Evolutionary conservation across 2,888 invertebrate species (phyloP), one percentile per base, ranked within the genome.

Genomic region (Thelaira solivaga): DNA sequence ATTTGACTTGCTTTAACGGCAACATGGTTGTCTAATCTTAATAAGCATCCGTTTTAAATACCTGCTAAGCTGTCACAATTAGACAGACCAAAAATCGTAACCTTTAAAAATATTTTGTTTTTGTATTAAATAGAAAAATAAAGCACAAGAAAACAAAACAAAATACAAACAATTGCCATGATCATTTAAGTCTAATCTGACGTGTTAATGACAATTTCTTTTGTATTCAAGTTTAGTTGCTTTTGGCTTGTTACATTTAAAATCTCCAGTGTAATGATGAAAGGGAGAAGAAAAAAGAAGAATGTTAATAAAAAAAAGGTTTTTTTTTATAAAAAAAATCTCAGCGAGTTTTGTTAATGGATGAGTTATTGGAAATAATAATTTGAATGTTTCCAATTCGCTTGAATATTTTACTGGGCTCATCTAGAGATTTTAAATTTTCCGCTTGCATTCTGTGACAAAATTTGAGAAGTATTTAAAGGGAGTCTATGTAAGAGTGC

Each of bases 101-200:
- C 64, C 64, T 78, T 69, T 69, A 59, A 65, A 20, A 22, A 18
- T 31, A 16, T n/a, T 47, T 49, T 26, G 7, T 34, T 39, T 22
- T 13, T 16, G n/a, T 20, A 7, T 20, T 41, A 22, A 8, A 26
- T 4, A 69, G 24, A 47, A 39, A 26, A 59, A 36, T 22, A 59
- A 41, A 51, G n/a, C 31, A 57, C 29, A 49, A 43, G 26, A 36
- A 34, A 13, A 41, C n/a, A n/a, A 53, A 53, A 6, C 26, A 5
- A 6, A 5, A 26, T 26, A 6, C 55, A n/a, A 57, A 62, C 61
- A 29, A 61, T 49, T 41, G 49, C 53, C 47, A 67, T 57, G 67
- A 74, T 71, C 65, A 67, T 75, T 75, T 79, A 51, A 79, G 62
- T 72, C 49, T 74, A 79, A 74, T 74, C 79, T 72, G 79, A 75